Conservation (phyloP, 2,113 vertebrate genomes). For the Oryzias celebensis region DNA sequence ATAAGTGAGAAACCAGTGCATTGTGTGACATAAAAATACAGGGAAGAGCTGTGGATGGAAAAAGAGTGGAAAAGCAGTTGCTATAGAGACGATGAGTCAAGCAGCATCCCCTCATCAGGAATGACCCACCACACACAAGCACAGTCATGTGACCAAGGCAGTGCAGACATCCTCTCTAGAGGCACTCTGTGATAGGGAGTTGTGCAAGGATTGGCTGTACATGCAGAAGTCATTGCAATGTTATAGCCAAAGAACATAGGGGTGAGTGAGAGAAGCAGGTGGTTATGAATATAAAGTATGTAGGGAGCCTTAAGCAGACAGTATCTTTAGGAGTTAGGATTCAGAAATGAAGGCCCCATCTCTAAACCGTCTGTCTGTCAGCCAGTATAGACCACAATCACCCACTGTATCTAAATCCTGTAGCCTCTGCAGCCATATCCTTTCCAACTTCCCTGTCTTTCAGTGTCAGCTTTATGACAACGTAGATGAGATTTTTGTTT, state of each 20-base stretch:
- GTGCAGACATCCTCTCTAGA: slow-evolving; percentile 53
- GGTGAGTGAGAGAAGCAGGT: slow-evolving; percentile 55
- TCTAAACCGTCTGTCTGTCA: slow-evolving; percentile 34
- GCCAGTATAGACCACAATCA: slow-evolving; percentile 16
- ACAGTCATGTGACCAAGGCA: slow-evolving; percentile 56
- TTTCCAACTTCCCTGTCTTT: slow-evolving; percentile 59
- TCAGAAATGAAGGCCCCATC: slow-evolving; percentile 12
- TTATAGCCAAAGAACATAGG: slow-evolving; percentile 60
- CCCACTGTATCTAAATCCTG: slow-evolving; percentile 42
- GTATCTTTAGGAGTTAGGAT: slow-evolving; percentile 31
- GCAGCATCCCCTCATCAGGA: slow-evolving; percentile 69
- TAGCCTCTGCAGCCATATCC: slow-evolving; percentile 41
- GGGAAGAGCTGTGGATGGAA: slow-evolving; percentile 42
- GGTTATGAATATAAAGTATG: slow-evolving; percentile 70
- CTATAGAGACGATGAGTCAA: slow-evolving; percentile 71
- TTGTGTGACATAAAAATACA: slow-evolving; percentile 49
- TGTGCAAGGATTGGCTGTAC: slow-evolving; percentile 55
- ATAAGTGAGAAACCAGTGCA: slow-evolving; percentile 36
- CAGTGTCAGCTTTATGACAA: slow-evolving; percentile 50
- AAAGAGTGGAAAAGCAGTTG: slow-evolving; percentile 47
- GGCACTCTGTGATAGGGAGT: slow-evolving; percentile 40
- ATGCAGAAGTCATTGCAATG: slow-evolving; percentile 63
- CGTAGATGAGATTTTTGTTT: slow-evolving; percentile 57
- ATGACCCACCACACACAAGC: slow-evolving; percentile 70
- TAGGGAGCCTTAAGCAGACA: slow-evolving; percentile 26